A percentile compares a stretch with the other conserved stretches of the same genome.
phyloP scores from a whole-genome alignment of 2,888 invertebrate species.

The Marronus borbonicus region DNA sequence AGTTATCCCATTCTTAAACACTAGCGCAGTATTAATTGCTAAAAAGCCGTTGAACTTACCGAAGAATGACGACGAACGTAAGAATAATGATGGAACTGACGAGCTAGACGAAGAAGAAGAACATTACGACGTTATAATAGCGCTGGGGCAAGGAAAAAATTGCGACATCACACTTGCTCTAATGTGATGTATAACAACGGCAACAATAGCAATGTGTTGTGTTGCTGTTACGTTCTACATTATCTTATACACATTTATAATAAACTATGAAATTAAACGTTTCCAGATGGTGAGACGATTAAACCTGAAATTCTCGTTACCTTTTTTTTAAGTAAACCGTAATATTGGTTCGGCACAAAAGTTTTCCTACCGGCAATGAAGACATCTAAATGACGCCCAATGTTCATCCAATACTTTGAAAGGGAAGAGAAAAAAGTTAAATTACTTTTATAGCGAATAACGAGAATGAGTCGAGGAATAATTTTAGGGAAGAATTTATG shows the following conservation, averaged over 20 bases:
- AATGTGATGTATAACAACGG: background rate
- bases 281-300: constrained; percentile 38
- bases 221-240: constrained; percentile 21
- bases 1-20: constrained; percentile 38
- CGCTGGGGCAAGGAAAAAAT: background rate
- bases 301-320: constrained; percentile 10
- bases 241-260: constrained; percentile 42
- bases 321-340: constrained; percentile 25
- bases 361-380: constrained; percentile 30
- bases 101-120: background rate
- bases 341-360: constrained; percentile 10
- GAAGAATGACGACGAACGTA: background rate
- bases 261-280: constrained; percentile 52
- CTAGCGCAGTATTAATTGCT: constrained; percentile 42
- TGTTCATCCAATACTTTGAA: constrained; percentile 10
- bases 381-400: constrained; percentile 36
- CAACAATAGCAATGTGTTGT: constrained; percentile 3
- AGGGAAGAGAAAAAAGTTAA: constrained; percentile 41
- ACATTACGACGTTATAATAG: background rate
- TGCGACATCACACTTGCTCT: constrained; percentile 1
- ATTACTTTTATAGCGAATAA: constrained; percentile 40
- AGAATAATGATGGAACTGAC: background rate
- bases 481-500: constrained; percentile 9
- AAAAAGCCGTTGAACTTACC: constrained; percentile 40
- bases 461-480: constrained; percentile 9